Evolutionary conservation across 2,888 invertebrate species (phyloP), one percentile per base, ranked within the genome.

Genomic region (Tetranychus piercei): DNA sequence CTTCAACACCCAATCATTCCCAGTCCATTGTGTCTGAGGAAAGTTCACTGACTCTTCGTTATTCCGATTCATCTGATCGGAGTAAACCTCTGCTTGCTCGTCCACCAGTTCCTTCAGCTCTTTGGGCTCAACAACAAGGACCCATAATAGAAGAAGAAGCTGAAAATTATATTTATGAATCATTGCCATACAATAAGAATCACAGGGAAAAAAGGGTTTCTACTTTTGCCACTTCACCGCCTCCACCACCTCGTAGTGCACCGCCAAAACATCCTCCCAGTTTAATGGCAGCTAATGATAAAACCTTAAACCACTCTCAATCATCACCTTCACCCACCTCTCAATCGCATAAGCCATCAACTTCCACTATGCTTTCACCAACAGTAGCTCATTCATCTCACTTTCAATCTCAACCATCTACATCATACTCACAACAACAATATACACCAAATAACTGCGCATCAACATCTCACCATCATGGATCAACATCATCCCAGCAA

Each of bases 161-260:
- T 70, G 77, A 76, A 44, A 77, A 78, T 1, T 76, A 76, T 43
- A 75, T 77, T 5, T 79, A 79, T 71, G 78, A 77, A 66, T 78
- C 78, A 22, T 74, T 78, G 72, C 79, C 79, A 44, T 74, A 67
- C n/a, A 55, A 55, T 55, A 55, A 55, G 69, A 23, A 23, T 23
- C 69, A 69, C 8, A 20, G 15, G 22, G 34, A 44, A 34, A 44
- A 44, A 45, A n/a, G 71, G 15, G 23, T 44, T 15, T n/a, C 34
- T n/a, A 71, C 71, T n/a, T 71, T 71, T 71, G 8, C 43, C n/a
- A 44, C 71, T 15, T 15, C 44, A n/a, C 43, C 71, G 15, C 43
- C 43, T 11, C n/a, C 20, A 45, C 43, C 43, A 43, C 71, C 34
- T 1, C 43, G 20, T 23, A 11, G 69, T 23, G 69, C 71, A 43